Evolutionary conservation across 2,113 vertebrate genomes (phyloP).

Genomic region (Mesitornis unicolor): DNA sequence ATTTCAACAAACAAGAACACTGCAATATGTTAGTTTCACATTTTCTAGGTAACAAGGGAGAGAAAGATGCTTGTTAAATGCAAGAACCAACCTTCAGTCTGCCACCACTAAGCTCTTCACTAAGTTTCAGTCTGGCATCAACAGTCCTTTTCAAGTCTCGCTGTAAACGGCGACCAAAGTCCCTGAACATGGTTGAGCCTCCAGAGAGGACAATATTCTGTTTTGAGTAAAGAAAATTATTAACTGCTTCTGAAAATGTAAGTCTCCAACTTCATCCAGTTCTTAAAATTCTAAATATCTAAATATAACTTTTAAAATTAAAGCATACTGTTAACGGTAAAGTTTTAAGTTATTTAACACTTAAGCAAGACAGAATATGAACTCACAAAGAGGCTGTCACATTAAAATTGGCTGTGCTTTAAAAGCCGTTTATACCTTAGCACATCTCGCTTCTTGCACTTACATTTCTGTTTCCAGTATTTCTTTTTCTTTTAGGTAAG

Average conservation of each 20-base stretch:
- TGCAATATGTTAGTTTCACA: neutral
- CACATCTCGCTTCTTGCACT: neutral
- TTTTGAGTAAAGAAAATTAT: neutral
- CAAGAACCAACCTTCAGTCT: conserved; percentile 86
- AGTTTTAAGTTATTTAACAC: neutral
- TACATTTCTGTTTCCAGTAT: neutral
- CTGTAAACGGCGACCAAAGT: conserved; percentile 95
- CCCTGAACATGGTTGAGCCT: conserved; percentile 98
- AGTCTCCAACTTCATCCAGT: neutral
- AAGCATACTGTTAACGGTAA: neutral
- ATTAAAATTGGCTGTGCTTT: neutral
- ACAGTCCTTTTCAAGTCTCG: conserved; percentile 96
- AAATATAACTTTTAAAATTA: neutral
- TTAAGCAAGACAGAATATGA: neutral
- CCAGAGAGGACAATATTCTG: conserved; percentile 95
- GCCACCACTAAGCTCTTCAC: conserved; percentile 95
- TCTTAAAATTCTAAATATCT: neutral
- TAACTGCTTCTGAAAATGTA: neutral
- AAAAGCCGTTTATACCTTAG: neutral
- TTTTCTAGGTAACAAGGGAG: neutral
- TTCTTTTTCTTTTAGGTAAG: neutral
- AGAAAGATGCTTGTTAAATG: neutral
- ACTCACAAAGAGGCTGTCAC: neutral
- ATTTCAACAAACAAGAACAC: neutral
- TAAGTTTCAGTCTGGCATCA: conserved; percentile 94